Conservation (phyloP, 2,888 invertebrate species). For the Mythimna ferrago region DNA sequence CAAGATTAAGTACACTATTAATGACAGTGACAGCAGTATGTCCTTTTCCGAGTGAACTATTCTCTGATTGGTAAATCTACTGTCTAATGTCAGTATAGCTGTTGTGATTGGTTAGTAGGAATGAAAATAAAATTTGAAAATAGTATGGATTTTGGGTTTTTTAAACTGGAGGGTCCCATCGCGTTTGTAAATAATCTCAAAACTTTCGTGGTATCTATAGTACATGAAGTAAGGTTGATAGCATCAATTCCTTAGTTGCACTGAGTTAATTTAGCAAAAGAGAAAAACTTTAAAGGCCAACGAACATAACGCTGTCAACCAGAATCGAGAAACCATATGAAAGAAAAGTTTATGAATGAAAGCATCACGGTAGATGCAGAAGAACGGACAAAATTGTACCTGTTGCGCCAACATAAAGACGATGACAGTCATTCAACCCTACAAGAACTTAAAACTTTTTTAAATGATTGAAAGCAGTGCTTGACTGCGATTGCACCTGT, state of each 20-base stretch:
- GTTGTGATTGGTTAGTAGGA: neutral
- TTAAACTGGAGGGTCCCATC: neutral
- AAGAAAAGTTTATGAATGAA: neutral
- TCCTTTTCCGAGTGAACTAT: conserved; percentile 18
- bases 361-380: neutral
- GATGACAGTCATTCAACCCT: neutral
- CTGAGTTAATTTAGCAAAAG: neutral
- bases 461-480: too few relatives aligned
- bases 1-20: conserved; percentile 37
- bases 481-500: too few relatives aligned
- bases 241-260: neutral
- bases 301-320: neutral
- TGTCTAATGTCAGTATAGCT: conserved; percentile 2
- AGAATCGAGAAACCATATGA: neutral
- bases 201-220: neutral
- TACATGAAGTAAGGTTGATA: neutral
- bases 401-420: too few relatives aligned
- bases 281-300: neutral
- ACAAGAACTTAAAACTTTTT: neutral
- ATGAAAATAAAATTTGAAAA: neutral
- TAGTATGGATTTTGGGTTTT: neutral
- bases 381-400: too few relatives aligned
- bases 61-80: conserved; percentile 10
- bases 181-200: neutral
- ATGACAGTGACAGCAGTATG: conserved; percentile 28